Percentiles rank a stretch among this genome's conserved stretches.
Evolutionary conservation across 2,888 invertebrate species (phyloP).

Genomic region (Halictus quadricinctus): DNA sequence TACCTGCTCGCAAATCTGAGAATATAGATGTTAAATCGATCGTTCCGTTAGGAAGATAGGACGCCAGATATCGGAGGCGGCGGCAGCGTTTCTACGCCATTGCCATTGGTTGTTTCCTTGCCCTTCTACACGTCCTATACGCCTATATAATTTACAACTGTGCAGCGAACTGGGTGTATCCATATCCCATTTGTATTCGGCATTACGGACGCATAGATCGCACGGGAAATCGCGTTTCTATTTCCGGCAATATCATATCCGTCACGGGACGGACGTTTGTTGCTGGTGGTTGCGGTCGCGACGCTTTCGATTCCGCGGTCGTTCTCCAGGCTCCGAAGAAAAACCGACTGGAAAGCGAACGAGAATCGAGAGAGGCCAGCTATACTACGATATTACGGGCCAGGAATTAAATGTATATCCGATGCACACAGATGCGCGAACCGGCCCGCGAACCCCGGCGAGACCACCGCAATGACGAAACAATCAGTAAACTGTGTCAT

Average conservation of each 20-base stretch:
- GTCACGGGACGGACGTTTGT: slow-evolving; percentile 67
- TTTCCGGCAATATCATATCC: slow-evolving; percentile 79
- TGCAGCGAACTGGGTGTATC: slow-evolving; percentile 63
- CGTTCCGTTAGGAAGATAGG: background rate
- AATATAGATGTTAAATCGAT: background rate
- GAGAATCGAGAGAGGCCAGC: background rate
- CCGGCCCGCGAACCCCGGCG: background rate
- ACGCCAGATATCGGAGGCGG: slow-evolving; percentile 14
- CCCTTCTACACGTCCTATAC: slow-evolving; percentile 50
- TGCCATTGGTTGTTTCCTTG: slow-evolving; percentile 53
- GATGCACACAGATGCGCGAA: background rate
- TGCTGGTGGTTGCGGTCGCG: slow-evolving; percentile 45
- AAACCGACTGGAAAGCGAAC: slow-evolving; percentile 3
- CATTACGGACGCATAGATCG: slow-evolving; percentile 75
- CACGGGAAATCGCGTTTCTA: slow-evolving; percentile 77
- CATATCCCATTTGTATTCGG: slow-evolving; percentile 77
- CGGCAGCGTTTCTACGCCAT: slow-evolving; percentile 54
- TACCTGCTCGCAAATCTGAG: background rate
- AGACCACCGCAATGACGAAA: slow-evolving; percentile 3
- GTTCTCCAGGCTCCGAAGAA: slow-evolving; percentile 37
- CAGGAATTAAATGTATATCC: slow-evolving; percentile 3
- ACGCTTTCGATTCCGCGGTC: slow-evolving; percentile 32
- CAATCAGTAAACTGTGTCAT: slow-evolving; percentile 9
- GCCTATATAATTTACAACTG: slow-evolving; percentile 74
- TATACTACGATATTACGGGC: background rate